Base-by-base conservation (phyloP, 2,888 invertebrate genomes). In the Ashinkailepas kermadecensis region DNA sequence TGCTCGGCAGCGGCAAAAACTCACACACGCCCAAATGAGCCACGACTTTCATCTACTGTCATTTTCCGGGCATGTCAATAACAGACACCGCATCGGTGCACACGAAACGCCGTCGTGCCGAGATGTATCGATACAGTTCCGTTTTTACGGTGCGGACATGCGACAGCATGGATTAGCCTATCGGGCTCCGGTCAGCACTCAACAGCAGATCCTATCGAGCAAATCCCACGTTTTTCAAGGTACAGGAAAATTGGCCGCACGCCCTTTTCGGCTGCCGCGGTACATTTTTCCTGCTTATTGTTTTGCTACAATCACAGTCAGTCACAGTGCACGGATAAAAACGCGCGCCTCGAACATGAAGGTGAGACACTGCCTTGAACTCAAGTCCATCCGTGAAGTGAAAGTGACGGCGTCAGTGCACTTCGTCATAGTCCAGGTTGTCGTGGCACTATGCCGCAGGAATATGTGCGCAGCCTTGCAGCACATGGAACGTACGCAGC, bases 211-310 rank as follows among this genome's bases (percentile, higher is more conserved):
- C 4, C 7, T 74, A 74, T 74, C 74, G 9, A 13, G 56, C 21
- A 10, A 65, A 18, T 74, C 74, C 56, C 54, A 56, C 54, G 74
- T 74, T 74, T 56, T 21, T 74, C 74, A 0, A 56, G 54, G 11
- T 56, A 21, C 74, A 74, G 74, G 74, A 74, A 56, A 74, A 74
- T 56, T 74, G 74, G 23, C 56, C 39, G 7, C 2, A 23, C 12
- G 74, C 10, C 56, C 74, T 56, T 74, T 74, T 56, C 74, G 10
- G 18, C 10, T 23, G 54, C 8, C 54, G 21, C 18, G 1, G 10
- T 18, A 11, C 56, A 56, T 74, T 18, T 74, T 74, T 74, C 74
- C 54, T 74, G 54, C 74, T 74, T 74, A 74, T 74, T 74, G 56
- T 21, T 56, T 56, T 18, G 74, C 56, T 54, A 12, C 21, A 6